A percentile compares a stretch with the other conserved stretches of the same genome.
phyloP scores from a whole-genome alignment of 2,888 invertebrate genomes.

The Hipparchia sbordonii region DNA sequence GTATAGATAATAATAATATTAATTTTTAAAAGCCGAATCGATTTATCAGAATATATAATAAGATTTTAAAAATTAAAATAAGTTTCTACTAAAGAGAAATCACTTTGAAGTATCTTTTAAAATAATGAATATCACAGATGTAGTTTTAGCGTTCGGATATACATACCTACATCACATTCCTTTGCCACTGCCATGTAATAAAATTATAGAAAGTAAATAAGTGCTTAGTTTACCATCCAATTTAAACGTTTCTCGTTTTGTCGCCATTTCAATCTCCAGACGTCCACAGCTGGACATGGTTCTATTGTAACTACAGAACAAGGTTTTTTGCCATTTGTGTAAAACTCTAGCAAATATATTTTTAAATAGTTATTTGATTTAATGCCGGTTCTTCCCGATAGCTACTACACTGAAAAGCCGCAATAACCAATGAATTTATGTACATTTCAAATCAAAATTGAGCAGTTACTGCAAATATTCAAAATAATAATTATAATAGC shows the following conservation, averaged over 20 bases:
- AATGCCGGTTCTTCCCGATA: too few relatives aligned
- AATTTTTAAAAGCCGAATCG: slow-evolving; percentile 23
- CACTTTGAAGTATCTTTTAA: slow-evolving; percentile 20
- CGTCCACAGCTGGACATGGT: too few relatives aligned
- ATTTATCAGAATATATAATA: slow-evolving; percentile 22
- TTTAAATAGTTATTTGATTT: too few relatives aligned
- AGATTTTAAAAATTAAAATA: slow-evolving; percentile 24
- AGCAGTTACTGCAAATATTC: not conserved
- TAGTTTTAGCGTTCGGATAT: slow-evolving; percentile 29
- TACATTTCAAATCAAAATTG: too few relatives aligned
- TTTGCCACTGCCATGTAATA: slow-evolving; percentile 38
- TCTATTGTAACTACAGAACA: too few relatives aligned
- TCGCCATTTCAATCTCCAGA: too few relatives aligned
- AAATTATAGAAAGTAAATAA: slow-evolving; percentile 22
- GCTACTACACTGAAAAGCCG: too few relatives aligned
- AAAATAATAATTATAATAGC: not conserved
- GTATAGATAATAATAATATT: slow-evolving; percentile 17
- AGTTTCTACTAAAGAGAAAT: slow-evolving; percentile 27
- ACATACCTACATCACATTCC: slow-evolving; percentile 31
- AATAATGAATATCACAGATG: slow-evolving; percentile 25
- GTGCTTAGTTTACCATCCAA: not conserved
- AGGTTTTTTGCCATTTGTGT: too few relatives aligned
- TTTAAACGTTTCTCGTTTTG: not conserved
- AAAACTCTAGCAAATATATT: too few relatives aligned
- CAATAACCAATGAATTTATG: too few relatives aligned